These are phyloP conservation scores for Cactoblastis cactorum DNA, from an alignment of 2,888 invertebrate species.

Conservation along the genomic window DNA sequence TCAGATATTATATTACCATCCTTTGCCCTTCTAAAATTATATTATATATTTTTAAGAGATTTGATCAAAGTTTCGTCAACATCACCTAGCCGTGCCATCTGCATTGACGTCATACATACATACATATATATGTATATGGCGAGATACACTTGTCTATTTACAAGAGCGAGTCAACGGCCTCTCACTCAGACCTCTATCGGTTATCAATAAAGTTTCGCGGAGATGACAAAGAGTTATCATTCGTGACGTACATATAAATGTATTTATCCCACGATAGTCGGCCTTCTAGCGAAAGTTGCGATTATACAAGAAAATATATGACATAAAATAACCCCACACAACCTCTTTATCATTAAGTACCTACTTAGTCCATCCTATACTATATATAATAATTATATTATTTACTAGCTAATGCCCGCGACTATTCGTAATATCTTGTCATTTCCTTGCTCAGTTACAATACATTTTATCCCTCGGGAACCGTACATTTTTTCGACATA, in stretches of 20 bases:
- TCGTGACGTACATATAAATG: neutral
- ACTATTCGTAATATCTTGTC: too few relatives aligned
- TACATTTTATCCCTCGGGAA: too few relatives aligned
- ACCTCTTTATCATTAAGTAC: neutral
- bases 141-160: neutral
- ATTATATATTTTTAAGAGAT: neutral
- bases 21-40: neutral
- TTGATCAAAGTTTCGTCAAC: neutral
- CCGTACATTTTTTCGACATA: too few relatives aligned
- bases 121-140: neutral
- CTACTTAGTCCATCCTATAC: too few relatives aligned
- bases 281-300: neutral
- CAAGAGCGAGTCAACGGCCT: slow-evolving; percentile 2
- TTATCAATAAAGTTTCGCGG: slow-evolving; percentile 2
- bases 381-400: too few relatives aligned
- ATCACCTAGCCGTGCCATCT: slow-evolving; percentile 3
- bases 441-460: too few relatives aligned
- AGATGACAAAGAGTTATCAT: neutral
- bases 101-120: neutral
- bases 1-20: neutral
- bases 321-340: neutral
- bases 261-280: neutral
- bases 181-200: neutral
- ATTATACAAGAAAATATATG: neutral
- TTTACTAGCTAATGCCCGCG: too few relatives aligned